A percentile compares a stretch with the other conserved stretches of the same genome.
These are phyloP conservation scores for Smithornis capensis DNA, from an alignment of 2,113 vertebrate genomes.

Conservation along the genomic window DNA sequence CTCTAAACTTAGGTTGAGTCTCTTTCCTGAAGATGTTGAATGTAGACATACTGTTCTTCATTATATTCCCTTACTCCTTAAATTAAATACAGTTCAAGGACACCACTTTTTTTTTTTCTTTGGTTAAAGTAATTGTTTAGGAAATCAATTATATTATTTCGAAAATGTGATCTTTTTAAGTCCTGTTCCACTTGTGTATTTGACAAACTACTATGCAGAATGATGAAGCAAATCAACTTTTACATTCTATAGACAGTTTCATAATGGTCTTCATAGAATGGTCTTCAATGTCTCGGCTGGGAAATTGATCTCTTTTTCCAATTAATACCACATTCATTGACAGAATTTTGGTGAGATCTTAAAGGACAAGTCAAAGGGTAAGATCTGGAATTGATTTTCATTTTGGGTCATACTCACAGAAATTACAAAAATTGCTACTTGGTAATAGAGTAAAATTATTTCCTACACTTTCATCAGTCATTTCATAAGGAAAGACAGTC, in stretches of 20 bases:
- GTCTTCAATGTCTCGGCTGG: neutral
- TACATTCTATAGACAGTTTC: neutral
- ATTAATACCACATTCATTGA: neutral
- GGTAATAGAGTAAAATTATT: neutral
- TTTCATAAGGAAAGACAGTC: neutral
- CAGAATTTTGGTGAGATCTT: neutral
- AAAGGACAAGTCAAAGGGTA: neutral
- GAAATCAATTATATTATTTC: neutral
- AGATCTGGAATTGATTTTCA: neutral
- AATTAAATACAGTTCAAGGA: neutral
- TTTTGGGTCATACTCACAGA: neutral
- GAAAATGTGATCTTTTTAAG: neutral
- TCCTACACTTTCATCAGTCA: neutral
- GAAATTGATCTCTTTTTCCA: neutral
- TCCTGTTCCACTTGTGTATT: neutral
- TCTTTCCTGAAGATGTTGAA: neutral
- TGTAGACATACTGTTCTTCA: fast-evolving
- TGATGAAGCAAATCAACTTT: neutral
- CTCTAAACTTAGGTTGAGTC: neutral
- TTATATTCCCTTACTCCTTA: neutral
- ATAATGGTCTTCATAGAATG: neutral
- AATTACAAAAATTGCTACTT: neutral
- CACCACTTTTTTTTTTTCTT: neutral
- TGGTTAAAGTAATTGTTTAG: neutral
- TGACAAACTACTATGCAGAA: neutral